Base-by-base conservation (phyloP, 2,888 invertebrate species). In the Callyntrura sp. region DNA sequence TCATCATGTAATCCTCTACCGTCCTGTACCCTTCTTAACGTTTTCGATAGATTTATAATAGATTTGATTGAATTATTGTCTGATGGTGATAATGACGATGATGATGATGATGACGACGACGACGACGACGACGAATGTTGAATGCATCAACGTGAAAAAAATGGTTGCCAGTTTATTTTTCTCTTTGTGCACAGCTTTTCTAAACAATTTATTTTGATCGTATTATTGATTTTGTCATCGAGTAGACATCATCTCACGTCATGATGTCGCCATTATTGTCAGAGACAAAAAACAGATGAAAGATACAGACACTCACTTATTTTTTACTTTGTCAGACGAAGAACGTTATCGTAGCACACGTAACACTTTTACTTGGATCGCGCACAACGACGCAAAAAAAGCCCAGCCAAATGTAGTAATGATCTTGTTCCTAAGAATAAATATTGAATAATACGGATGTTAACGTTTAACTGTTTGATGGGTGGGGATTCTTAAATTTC, bases 191-290 rank as follows among this genome's bases (percentile, higher is more conserved):
- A n/a, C n/a, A n/a, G n/a, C 25, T 62, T 6, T 62, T 62, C 25
- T 25, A 25, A 62, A 25, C 62, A 62, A 62, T 62, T 62, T 76
- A 48, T 1, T 51, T 23, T 51, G 20, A 51, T 51, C 12, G 35
- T 62, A 23, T 70, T 70, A 70, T 70, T 70, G 70, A 70, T 70
- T 70, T 70, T 45, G 70, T 45, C 45, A 70, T 70, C 70, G 11
- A 43, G 45, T 45, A 43, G 70, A 70, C 35, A 35, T 45, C 73
- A 70, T 70, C 45, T 20, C 70, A 43, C 35, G 35, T n/a, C 68
- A 68, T 68, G 51, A 76, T 70, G 70, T 70, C 43, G 43, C 43
- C 70, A 70, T 70, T 43, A 70, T 45, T 45, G 70, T 70, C 70
- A 70, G 11, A 62, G 23, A 25, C 62, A 25, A 23, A 23, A 62